These are phyloP conservation scores for Drosophila azteca DNA, from an alignment of 1,140 invertebrate genomes.

Conservation along the genomic window DNA sequence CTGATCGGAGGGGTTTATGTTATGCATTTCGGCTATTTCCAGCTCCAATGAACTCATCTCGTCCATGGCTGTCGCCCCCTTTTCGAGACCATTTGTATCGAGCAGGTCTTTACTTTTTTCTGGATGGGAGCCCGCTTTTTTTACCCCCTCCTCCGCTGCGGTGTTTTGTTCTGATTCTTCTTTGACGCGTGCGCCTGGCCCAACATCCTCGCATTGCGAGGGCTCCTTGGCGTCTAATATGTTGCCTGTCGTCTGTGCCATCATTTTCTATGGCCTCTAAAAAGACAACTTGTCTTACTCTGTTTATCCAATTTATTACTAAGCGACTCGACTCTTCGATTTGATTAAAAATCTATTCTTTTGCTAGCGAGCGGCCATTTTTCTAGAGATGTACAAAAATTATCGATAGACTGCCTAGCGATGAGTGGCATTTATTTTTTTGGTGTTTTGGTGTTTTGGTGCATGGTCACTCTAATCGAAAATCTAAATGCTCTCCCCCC, in stretches of 20 bases:
- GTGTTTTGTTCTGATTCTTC: constrained; percentile 26
- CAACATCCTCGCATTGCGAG: neutral
- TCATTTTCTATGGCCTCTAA: constrained; percentile 17
- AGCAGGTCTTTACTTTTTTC: constrained; percentile 24
- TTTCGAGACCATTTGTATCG: constrained; percentile 27
- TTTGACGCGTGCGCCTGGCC: neutral
- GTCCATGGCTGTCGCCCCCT: constrained; percentile 43
- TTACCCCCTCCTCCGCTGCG: constrained; percentile 15
- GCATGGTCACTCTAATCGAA: too few species aligned
- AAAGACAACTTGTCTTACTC: neutral
- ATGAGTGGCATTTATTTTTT: neutral
- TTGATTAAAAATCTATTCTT: constrained; percentile 13
- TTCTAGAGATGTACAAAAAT: constrained; percentile 14
- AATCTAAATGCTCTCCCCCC: constrained; percentile 37
- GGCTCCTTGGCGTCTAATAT: constrained; percentile 15
- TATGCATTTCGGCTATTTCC: constrained; percentile 78
- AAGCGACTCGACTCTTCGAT: neutral
- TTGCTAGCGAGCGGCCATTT: constrained; percentile 32
- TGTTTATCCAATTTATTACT: neutral
- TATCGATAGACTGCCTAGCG: neutral
- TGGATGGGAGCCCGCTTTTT: constrained; percentile 42
- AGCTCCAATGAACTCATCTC: constrained; percentile 72
- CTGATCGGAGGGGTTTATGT: constrained; percentile 33
- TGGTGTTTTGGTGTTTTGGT: too few species aligned
- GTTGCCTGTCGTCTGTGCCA: constrained; percentile 44